Evolutionary conservation across 2,888 invertebrate genomes (phyloP).

Genomic region (Heteropelma amictum): DNA sequence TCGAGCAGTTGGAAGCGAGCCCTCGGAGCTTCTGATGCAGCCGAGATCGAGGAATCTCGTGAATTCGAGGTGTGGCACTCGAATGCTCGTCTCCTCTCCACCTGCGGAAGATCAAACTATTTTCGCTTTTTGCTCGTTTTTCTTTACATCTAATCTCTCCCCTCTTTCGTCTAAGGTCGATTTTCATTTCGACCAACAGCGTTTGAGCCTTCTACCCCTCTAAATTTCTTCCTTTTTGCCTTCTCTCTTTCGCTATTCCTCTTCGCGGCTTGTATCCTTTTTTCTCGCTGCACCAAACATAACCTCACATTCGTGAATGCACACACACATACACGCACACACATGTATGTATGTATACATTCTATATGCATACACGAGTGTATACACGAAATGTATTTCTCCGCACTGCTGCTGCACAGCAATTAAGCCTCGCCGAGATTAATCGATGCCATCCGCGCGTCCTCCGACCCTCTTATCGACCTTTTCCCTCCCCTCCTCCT

Average conservation of each 20-base stretch:
- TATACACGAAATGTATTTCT: conserved; percentile 13
- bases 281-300: background rate
- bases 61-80: conserved; percentile 74
- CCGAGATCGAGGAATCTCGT: conserved; percentile 68
- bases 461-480: conserved; percentile 55
- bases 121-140: background rate
- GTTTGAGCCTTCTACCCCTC: conserved; percentile 35
- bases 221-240: conserved; percentile 3
- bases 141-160: background rate
- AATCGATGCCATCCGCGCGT: conserved; percentile 57
- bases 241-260: conserved; percentile 5
- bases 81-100: conserved; percentile 43
- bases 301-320: background rate
- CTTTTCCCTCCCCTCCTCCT: conserved; percentile 11
- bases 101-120: conserved; percentile 38
- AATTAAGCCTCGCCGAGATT: conserved; percentile 60
- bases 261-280: background rate
- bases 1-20: too few species aligned
- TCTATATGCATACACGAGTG: too few species aligned
- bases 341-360: background rate
- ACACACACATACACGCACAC: background rate
- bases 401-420: conserved; percentile 46
- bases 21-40: conserved; percentile 52
- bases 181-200: conserved; percentile 24
- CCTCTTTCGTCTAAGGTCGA: conserved; percentile 13